Evolutionary conservation across 2,113 vertebrate genomes (phyloP), one percentile per base, ranked within the genome.

Genomic region (Stigmatopora argus): DNA sequence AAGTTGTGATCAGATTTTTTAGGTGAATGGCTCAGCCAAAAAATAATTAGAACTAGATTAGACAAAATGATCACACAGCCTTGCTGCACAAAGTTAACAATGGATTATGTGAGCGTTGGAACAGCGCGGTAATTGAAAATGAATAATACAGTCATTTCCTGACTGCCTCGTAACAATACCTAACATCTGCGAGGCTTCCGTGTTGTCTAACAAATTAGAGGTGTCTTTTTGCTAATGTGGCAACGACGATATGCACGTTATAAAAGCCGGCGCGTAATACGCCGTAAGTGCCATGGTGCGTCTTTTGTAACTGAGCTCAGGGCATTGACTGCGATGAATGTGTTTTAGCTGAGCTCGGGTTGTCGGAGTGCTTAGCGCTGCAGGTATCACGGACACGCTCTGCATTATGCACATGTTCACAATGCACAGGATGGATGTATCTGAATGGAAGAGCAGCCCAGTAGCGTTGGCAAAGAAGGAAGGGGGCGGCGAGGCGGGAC

Each of bases 311-410:
- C 71, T 60, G 83, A 84, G 81, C 78, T 70, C 71, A 79, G 83
- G 73, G 46, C 72, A 59, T 53, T 8, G 71, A 70, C 71, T 75
- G 81, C 85, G 88, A 89, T 88, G 81, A 86, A 89, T 89, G 85
- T 56, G 68, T 81, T 78, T 70, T 61, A 71, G 76, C 77, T 60
- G 2, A 1, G 63, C 67, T 67, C 53, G 48, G 61, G 75, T 79
- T 81, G 78, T 52, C 59, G 34, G 66, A 72, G 77, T 17, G 67
- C 45, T 52, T 47, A 44, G 44, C 65, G 14, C 78, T 21, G 71
- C 79, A 78, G 84, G 80, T 80, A 76, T 66, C 69, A 69, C 66
- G 74, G 78, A 79, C 68, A 21, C 62, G 66, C 81, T 89, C 79
- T 78, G 78, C 71, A 79, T 61, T 57, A 52, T 71, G 68, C 70